Evolutionary conservation across 2,113 vertebrate genomes (phyloP).

Genomic region (Glaucomys volans): DNA sequence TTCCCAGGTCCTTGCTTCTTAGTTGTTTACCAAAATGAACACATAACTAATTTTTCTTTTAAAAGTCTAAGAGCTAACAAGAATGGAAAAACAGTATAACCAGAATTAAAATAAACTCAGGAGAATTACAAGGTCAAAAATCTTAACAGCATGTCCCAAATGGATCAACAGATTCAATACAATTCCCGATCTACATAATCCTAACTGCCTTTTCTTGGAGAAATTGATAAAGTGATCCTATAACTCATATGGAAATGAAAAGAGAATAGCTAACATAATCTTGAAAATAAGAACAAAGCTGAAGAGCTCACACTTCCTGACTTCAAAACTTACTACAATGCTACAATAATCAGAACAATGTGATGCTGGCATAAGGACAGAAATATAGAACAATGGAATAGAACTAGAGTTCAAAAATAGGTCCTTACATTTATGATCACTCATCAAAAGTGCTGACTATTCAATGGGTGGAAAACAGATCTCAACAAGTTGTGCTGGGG

Average conservation of each 20-base stretch:
- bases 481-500: constrained; percentile 26
- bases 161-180: background rate
- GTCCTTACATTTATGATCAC: background rate
- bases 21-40: background rate
- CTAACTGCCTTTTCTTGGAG: background rate
- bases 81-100: background rate
- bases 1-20: background rate
- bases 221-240: constrained; percentile 19
- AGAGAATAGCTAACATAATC: constrained; percentile 10
- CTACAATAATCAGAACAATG: background rate
- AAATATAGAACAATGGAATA: background rate
- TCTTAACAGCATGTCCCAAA: background rate
- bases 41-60: background rate
- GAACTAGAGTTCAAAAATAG: background rate
- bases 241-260: constrained; percentile 44
- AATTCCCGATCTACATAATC: background rate
- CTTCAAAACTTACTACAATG: constrained; percentile 43
- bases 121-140: constrained; percentile 45
- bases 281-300: constrained; percentile 38
- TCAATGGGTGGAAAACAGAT: background rate
- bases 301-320: background rate
- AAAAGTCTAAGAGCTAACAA: constrained; percentile 35
- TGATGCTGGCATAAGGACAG: background rate
- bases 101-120: constrained; percentile 11
- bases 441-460: background rate